Conservation (phyloP, 2,888 invertebrate species). For the Sycophila texana region DNA sequence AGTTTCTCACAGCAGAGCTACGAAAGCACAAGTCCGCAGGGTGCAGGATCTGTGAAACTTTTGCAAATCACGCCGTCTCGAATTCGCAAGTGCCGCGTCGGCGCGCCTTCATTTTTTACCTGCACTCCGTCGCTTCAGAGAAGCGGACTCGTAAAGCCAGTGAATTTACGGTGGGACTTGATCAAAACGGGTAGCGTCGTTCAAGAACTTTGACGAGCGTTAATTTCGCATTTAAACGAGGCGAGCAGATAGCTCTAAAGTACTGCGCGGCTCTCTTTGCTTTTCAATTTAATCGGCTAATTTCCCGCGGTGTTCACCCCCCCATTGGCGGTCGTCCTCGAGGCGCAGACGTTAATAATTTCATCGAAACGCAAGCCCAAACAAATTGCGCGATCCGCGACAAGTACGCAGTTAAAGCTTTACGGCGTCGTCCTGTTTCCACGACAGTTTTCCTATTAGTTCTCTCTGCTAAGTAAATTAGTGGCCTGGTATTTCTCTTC, state of each 20-base stretch:
- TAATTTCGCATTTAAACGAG: not conserved
- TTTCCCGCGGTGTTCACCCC: not conserved
- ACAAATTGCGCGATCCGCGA: slow-evolving; percentile 26
- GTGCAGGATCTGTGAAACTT: slow-evolving; percentile 4
- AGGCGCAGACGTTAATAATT: slow-evolving; percentile 30
- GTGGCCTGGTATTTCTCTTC: too few relatives aligned
- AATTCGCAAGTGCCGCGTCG: not conserved
- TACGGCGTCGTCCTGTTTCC: not conserved
- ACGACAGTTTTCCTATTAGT: not conserved
- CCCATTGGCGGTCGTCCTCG: not conserved
- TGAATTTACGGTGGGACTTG: slow-evolving; percentile 38
- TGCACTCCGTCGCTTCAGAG: slow-evolving; percentile 8
- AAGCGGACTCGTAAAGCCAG: slow-evolving; percentile 38
- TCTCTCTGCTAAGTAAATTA: not conserved
- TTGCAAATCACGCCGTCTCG: not conserved
- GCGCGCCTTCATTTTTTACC: slow-evolving; percentile 9
- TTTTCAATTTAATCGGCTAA: slow-evolving; percentile 35
- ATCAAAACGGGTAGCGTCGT: slow-evolving; percentile 34
- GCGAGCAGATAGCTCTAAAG: too few relatives aligned
- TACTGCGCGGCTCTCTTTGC: not conserved
- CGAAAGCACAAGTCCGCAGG: too few relatives aligned
- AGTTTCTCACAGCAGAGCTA: too few relatives aligned
- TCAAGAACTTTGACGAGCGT: not conserved
- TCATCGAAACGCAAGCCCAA: slow-evolving; percentile 27
- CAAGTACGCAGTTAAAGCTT: slow-evolving; percentile 36